Evolutionary conservation across 2,113 vertebrate genomes (phyloP), one percentile per base, ranked within the genome.

Genomic region (Speoplatyrhinus poulsoni): DNA sequence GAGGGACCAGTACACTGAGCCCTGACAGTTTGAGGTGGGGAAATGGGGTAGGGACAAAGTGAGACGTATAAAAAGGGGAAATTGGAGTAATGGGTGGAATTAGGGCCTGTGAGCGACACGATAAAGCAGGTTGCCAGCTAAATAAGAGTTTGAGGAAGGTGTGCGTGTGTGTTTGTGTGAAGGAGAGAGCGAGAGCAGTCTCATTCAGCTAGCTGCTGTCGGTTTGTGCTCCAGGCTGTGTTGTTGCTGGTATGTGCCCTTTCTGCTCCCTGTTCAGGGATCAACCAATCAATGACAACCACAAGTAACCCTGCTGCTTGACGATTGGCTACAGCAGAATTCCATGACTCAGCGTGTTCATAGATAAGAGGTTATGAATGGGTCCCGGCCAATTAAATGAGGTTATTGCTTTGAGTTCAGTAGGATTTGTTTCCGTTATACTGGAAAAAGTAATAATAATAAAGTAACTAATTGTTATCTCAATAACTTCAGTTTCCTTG

Each of bases 321-420:
- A 78, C 81, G 80, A 84, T 86, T 89, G 83, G 85, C 82, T 81
- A 73, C 85, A 47, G 82, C 73, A 67, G 67, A 88, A 89, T 89
- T 86, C 85, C 85, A 88, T 87, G 88, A 88, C 69, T 90, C 87
- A 81, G 87, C 85, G 60, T 55, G 70, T 82, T 71, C 56, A 48
- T 59, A 84, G 84, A 87, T 89, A 85, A 89, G 86, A 86, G 87
- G 84, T 90, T 88, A 85, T 85, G 87, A 85, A 85, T 85, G 88
- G 85, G 77, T 65, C 71, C 47, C 69, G 77, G 84, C 88, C 85
- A 90, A 52, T 76, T 67, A 88, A 87, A 87, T 72, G 58, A 83
- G 83, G 80, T 76, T 78, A 80, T 70, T 57, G 67, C 69, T 75
- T 33, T 0, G 72, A 79, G 83, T 86, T 85, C 26, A 26, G 26